Base-by-base conservation (phyloP, 2,797 vertebrate genomes). In the Hydrolagus colliei region DNA sequence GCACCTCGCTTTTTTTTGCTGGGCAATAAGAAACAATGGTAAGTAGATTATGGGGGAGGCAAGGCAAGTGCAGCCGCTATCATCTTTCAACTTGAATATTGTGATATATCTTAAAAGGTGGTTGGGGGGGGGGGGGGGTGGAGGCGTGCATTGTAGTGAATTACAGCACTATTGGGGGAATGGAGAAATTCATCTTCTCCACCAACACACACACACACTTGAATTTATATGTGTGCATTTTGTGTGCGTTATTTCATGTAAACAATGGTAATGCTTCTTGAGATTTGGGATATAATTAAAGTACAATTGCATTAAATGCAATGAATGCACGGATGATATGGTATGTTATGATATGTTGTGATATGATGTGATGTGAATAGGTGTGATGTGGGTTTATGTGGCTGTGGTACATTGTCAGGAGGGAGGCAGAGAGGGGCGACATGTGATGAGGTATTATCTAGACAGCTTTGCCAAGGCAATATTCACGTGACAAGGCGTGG, bases 21-120 rank as follows among this genome's bases (percentile, higher is more conserved):
- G 96, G 96, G 97, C 96, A 96, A 96, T 93, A 93, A 96, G 93
- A 93, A 95, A 96, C 92, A 94, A 98, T 99, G 98, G 98, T 99
- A 94, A 98, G 98, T 97, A 95, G 92, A 88, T 91, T 91, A 92
- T 92, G 92, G 72, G 86, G 6, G 86, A 88, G 87, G 86, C 77
- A 8, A n/a, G 8, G 13, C 32, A 20, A 72, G 72, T 67, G 87
- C 89, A 87, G 88, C 82, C 88, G 88, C 88, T 61, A 10, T 73
- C 59, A 73, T 52, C 71, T 59, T 86, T 62, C 72, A 73, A 18
- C 22, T 73, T 52, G 41, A 68, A 41, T 80, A 67, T 63, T 68
- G 65, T 10, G 27, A n/a, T 5, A 27, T 61, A 78, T 62, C 76
- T 22, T 12, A 8, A 35, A 32, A 71, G 18, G 27, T 27, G 27